Percentiles rank a stretch among this genome's conserved stretches.
These are phyloP conservation scores for Pipra filicauda DNA, from an alignment of 2,113 vertebrate species.

Conservation along the genomic window DNA sequence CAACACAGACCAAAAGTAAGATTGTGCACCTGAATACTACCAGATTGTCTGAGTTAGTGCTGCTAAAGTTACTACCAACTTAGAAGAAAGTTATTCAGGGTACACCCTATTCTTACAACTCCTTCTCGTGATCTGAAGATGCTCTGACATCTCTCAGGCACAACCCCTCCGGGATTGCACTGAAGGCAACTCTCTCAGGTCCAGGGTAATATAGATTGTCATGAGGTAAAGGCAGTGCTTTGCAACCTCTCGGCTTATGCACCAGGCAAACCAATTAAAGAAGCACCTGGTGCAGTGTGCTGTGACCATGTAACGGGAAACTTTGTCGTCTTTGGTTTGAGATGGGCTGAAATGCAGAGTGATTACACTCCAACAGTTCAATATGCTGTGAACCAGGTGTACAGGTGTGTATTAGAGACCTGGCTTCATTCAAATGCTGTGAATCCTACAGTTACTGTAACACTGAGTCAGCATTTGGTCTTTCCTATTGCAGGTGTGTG, in stretches of 20 bases:
- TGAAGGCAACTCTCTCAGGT: neutral
- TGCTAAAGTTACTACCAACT: neutral
- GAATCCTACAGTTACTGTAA: neutral
- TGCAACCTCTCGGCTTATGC: neutral
- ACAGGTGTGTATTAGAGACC: neutral
- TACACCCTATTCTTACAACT: neutral
- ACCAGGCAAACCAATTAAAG: neutral
- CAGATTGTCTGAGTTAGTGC: neutral
- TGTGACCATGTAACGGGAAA: accelerated
- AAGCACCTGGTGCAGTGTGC: neutral
- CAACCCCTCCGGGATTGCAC: accelerated
- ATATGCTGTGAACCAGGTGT: neutral
- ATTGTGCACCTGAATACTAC: neutral
- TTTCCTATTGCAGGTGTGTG: neutral
- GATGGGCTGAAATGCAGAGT: neutral
- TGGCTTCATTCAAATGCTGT: neutral
- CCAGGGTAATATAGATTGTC: neutral
- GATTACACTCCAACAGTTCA: neutral
- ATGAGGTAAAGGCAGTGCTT: neutral
- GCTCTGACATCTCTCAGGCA: neutral
- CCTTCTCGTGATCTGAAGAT: neutral
- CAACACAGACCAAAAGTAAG: neutral
- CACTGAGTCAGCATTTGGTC: neutral
- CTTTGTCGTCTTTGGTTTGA: neutral
- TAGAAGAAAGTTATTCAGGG: neutral